phyloP scores from a whole-genome alignment of 2,888 invertebrate genomes.

The Aphelenchoides bicaudatus region DNA sequence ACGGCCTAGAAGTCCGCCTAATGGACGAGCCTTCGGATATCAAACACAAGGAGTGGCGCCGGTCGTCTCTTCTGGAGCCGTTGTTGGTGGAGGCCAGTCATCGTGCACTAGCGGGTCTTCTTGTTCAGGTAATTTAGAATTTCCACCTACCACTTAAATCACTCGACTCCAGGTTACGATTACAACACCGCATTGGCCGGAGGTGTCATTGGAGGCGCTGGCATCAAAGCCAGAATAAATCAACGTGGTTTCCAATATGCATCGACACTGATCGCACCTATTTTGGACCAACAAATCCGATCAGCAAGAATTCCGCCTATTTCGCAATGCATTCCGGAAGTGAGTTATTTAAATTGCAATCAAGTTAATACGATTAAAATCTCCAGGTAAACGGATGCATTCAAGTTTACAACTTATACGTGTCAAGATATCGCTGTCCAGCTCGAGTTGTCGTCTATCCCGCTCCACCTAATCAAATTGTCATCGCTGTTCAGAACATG shows the following conservation, averaged over 20 bases:
- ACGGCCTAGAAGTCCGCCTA: too few species aligned
- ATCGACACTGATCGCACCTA: constrained; percentile 40
- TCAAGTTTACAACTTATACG: constrained; percentile 55
- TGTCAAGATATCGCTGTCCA: constrained; percentile 54
- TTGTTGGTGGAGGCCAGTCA: neutral
- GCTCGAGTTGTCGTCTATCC: constrained; percentile 54
- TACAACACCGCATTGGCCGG: constrained; percentile 30
- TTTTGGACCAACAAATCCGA: constrained; percentile 48
- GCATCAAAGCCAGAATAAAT: constrained; percentile 53
- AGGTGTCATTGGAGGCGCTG: constrained; percentile 42
- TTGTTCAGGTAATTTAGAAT: too few species aligned
- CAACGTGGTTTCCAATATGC: constrained; percentile 54
- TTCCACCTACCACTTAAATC: too few species aligned
- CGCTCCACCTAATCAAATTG: constrained; percentile 51
- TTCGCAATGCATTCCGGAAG: constrained; percentile 50
- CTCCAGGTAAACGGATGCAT: constrained; percentile 53
- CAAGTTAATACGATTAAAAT: neutral
- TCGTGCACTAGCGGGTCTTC: too few species aligned
- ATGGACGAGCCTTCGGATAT: too few species aligned
- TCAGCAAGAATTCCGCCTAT: constrained; percentile 53
- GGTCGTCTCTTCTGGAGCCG: neutral
- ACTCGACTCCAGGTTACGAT: constrained; percentile 11
- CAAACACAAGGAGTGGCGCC: too few species aligned
- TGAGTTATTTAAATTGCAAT: constrained; percentile 22
- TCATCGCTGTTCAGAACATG: constrained; percentile 52